Evolutionary conservation across 2,888 invertebrate genomes (phyloP).

Genomic region (Diloba caeruleocephala): DNA sequence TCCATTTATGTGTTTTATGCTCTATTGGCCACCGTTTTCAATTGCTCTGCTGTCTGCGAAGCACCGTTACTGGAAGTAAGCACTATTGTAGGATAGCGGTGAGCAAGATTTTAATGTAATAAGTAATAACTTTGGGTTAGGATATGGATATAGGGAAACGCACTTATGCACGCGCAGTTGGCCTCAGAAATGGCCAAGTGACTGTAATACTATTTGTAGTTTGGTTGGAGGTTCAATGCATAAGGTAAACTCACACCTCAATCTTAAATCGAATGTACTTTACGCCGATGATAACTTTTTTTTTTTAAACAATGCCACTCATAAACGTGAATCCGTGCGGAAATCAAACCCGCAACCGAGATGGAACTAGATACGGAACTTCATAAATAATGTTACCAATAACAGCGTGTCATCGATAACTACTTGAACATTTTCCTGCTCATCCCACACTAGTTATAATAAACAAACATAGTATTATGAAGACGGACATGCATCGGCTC

Average conservation of each 20-base stretch:
- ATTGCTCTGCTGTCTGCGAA: conserved; percentile 13
- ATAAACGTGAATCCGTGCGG: no score
- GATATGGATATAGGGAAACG: no score
- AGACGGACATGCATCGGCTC: conserved; percentile 42
- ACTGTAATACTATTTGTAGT: conserved; percentile 2
- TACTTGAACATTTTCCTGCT: conserved; percentile 1
- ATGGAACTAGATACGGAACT: neutral
- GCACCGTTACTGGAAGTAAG: conserved; percentile 37
- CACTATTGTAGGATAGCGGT: conserved; percentile 17
- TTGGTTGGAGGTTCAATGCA: neutral
- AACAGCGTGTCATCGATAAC: conserved; percentile 7
- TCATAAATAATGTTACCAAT: conserved; percentile 3
- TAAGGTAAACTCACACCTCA: neutral
- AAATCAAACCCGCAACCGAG: no score
- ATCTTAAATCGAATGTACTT: no score
- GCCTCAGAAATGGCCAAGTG: no score
- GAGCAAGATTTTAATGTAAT: conserved; percentile 14
- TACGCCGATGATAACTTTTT: neutral
- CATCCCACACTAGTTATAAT: conserved; percentile 20
- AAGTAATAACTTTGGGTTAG: conserved; percentile 23
- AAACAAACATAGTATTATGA: conserved; percentile 38
- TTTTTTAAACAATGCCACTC: no score
- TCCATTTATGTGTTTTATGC: conserved; percentile 56
- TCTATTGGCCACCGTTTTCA: conserved; percentile 42
- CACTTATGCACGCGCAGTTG: no score